phyloP scores from a whole-genome alignment of 2,888 invertebrate species.

The Diploptera punctata region DNA sequence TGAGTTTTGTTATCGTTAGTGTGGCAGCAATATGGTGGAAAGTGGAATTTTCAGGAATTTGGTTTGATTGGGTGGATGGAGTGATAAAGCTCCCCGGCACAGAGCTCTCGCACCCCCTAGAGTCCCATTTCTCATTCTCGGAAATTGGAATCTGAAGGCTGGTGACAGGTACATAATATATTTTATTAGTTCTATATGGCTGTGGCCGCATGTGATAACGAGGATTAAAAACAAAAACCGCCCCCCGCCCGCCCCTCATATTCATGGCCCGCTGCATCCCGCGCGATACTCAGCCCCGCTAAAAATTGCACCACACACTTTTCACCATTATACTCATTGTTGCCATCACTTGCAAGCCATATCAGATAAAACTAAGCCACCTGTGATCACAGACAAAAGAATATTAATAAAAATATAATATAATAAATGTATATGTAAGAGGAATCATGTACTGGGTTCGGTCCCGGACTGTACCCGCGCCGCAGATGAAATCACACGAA shows the following conservation, averaged over 20 bases:
- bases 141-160: conserved; percentile 40
- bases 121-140: conserved; percentile 37
- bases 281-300: background rate
- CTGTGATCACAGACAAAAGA: background rate
- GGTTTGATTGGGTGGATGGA: too few species aligned
- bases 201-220: conserved; percentile 24
- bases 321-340: background rate
- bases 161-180: conserved; percentile 40
- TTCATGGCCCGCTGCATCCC: conserved; percentile 17
- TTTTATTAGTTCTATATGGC: conserved; percentile 39
- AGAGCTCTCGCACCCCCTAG: background rate
- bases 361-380: background rate
- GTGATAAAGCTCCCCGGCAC: too few species aligned
- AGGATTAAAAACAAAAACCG: conserved; percentile 32
- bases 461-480: background rate
- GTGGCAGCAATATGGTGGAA: too few species aligned
- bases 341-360: background rate
- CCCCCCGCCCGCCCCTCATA: conserved; percentile 16
- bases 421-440: background rate
- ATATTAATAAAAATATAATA: background rate
- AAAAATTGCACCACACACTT: background rate
- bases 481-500: conserved; percentile 37
- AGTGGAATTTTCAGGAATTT: too few species aligned
- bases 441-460: background rate
- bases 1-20: too few species aligned